Evolutionary conservation across 1,140 invertebrate genomes (phyloP).

Genomic region (Pseudomyrmex flavicornis): DNA sequence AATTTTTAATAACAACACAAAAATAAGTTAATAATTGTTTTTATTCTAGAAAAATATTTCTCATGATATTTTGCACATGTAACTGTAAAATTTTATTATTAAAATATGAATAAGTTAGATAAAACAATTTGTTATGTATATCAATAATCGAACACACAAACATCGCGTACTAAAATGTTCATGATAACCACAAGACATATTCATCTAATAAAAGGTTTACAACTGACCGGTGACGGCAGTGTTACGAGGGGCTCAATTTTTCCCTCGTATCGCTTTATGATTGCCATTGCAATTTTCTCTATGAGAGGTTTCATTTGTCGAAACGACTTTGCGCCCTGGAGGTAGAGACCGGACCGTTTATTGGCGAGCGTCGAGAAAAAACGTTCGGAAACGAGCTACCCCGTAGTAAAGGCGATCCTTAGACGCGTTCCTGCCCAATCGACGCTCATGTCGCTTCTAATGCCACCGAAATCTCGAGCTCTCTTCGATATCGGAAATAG

Average conservation of each 20-base stretch:
- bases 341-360: slow-evolving; percentile 57
- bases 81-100: not conserved
- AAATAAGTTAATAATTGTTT: not conserved
- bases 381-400: slow-evolving; percentile 54
- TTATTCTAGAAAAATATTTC: not conserved
- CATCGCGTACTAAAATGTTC: not conserved
- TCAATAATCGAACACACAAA: slow-evolving; percentile 10
- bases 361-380: slow-evolving; percentile 51
- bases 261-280: slow-evolving; percentile 72
- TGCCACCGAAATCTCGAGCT: slow-evolving; percentile 54
- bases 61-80: no score
- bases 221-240: slow-evolving; percentile 31
- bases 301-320: slow-evolving; percentile 77
- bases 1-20: not conserved
- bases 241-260: slow-evolving; percentile 56
- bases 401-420: slow-evolving; percentile 62
- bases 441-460: slow-evolving; percentile 45
- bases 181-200: slow-evolving; percentile 10
- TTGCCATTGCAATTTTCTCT: slow-evolving; percentile 76
- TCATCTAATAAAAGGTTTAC: slow-evolving; percentile 53
- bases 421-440: slow-evolving; percentile 47
- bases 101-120: slow-evolving; percentile 11
- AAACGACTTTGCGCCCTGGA: slow-evolving; percentile 71
- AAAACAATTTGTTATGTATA: no score
- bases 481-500: slow-evolving; percentile 60